Evolutionary conservation across 2,113 vertebrate genomes (phyloP).

Genomic region (Acrocephalus arundinaceus): DNA sequence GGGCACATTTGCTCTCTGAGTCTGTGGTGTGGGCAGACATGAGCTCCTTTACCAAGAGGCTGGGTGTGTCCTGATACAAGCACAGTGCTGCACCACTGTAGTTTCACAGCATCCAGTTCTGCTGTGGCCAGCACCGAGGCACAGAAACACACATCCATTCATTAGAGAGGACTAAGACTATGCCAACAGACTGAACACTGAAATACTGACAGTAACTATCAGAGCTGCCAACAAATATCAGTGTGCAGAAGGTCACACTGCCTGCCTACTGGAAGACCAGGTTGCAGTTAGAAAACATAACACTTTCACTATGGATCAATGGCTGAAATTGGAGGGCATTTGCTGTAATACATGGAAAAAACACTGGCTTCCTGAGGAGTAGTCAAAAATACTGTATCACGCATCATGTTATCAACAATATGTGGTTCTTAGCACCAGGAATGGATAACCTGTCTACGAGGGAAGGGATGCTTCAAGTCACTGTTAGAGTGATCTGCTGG

Average conservation of each 20-base stretch:
- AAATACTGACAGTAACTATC: background rate
- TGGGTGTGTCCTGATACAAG: background rate
- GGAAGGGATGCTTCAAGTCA: background rate
- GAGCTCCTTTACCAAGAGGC: background rate
- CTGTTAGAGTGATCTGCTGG: background rate
- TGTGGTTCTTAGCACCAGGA: background rate
- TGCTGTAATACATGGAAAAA: background rate
- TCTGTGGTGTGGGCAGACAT: background rate
- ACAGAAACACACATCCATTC: background rate
- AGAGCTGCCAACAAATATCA: background rate
- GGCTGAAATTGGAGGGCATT: background rate
- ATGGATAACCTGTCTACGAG: background rate
- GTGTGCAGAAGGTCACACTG: background rate
- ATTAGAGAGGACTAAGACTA: background rate
- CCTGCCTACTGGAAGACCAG: background rate
- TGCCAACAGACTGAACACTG: background rate
- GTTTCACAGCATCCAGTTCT: background rate
- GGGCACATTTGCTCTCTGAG: background rate
- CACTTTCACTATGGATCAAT: background rate
- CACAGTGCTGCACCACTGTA: rapidly evolving
- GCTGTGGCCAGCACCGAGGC: background rate
- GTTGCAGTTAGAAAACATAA: background rate
- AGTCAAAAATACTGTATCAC: background rate
- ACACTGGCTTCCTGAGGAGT: background rate
- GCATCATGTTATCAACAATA: background rate